Evolutionary conservation across 2,888 invertebrate genomes (phyloP).

Genomic region (Proisotoma minuta): DNA sequence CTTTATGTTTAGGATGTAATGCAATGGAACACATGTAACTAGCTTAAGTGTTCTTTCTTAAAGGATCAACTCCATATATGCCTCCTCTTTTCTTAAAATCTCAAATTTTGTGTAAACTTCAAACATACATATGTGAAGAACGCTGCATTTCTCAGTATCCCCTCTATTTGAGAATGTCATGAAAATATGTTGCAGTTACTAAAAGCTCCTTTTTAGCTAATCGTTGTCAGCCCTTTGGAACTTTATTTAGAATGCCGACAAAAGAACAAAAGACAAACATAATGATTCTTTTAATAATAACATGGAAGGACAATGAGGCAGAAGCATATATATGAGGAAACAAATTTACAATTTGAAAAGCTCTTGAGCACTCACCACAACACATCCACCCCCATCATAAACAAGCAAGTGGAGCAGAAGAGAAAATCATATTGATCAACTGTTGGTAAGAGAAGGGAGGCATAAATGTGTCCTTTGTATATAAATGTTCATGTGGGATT

Average conservation of each 20-base stretch:
- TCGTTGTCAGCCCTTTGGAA: not conserved
- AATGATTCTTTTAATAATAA: slow-evolving; percentile 4
- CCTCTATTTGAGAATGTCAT: not conserved
- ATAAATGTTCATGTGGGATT: too few relatives aligned
- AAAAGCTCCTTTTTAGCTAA: slow-evolving; percentile 1
- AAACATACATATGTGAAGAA: not conserved
- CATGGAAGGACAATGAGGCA: not conserved
- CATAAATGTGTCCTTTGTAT: too few relatives aligned
- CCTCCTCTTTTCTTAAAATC: not conserved
- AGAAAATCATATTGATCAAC: not conserved
- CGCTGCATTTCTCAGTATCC: not conserved
- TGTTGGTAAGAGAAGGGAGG: not conserved
- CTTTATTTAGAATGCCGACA: not conserved
- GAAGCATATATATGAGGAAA: too few relatives aligned
- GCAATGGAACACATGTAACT: slow-evolving; percentile 18
- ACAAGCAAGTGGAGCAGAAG: not conserved
- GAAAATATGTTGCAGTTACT: not conserved
- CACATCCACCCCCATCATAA: not conserved
- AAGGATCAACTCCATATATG: not conserved
- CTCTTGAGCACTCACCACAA: not conserved
- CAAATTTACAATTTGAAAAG: not conserved
- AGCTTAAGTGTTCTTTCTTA: slow-evolving; percentile 8
- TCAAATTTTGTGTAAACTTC: not conserved
- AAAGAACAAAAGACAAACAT: slow-evolving; percentile 6
- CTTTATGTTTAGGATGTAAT: slow-evolving; percentile 11